Evolutionary conservation across 2,888 invertebrate species (phyloP).

Genomic region (Scaptomyza tumidula): DNA sequence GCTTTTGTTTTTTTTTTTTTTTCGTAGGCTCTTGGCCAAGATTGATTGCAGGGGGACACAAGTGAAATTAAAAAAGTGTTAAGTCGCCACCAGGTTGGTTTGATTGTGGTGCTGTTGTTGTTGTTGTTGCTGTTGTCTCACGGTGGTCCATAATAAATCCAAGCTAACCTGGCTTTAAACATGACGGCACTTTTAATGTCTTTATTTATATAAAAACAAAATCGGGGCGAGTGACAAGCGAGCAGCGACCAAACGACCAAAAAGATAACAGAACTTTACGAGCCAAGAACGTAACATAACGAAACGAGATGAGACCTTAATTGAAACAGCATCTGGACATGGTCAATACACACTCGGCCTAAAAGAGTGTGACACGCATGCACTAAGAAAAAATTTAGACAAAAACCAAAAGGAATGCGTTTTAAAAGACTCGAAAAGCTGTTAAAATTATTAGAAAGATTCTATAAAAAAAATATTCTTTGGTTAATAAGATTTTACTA

Average conservation of each 20-base stretch:
- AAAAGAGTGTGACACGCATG: conserved; percentile 28
- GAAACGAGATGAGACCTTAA: conserved; percentile 45
- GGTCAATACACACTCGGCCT: conserved; percentile 8
- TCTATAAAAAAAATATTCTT: too few species aligned
- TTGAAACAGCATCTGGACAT: conserved; percentile 59
- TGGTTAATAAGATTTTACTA: too few species aligned
- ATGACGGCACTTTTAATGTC: conserved; percentile 78
- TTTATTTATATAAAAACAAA: conserved; percentile 76
- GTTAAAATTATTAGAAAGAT: too few species aligned
- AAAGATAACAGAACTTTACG: conserved; percentile 65
- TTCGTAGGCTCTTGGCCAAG: conserved; percentile 34
- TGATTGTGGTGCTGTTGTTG: neutral
- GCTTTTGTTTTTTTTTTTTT: conserved; percentile 7
- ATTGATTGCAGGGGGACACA: conserved; percentile 70
- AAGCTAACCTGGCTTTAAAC: conserved; percentile 58
- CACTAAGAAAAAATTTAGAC: neutral
- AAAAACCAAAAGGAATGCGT: neutral
- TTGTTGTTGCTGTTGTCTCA: conserved; percentile 29
- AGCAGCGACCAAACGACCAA: conserved; percentile 32
- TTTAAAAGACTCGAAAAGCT: neutral
- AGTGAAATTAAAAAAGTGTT: conserved; percentile 78
- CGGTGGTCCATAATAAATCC: conserved; percentile 76
- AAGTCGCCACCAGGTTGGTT: conserved; percentile 55
- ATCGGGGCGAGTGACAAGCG: conserved; percentile 74
- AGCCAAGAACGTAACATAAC: conserved; percentile 22